Conservation (phyloP, 2,797 vertebrate species). For the Eulemur mongoz region DNA sequence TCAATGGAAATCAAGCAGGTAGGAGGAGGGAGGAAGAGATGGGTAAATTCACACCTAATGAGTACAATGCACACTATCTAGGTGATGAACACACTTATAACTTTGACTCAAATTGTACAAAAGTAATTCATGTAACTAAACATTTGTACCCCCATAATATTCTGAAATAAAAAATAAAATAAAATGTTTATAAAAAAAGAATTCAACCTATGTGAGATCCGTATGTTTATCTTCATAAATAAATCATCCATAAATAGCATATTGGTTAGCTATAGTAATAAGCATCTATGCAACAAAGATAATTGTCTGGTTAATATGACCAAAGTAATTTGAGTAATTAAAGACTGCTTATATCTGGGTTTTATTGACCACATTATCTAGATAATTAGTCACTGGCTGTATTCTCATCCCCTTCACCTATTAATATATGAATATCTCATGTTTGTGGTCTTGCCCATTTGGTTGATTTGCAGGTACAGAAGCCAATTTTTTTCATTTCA, state of each 20-base stretch:
- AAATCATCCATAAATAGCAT: neutral
- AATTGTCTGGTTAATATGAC: neutral
- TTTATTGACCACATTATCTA: neutral
- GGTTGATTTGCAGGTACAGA: neutral
- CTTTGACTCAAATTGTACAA: too few species aligned
- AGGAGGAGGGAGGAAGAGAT: too few species aligned
- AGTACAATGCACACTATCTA: too few species aligned
- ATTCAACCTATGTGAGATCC: neutral
- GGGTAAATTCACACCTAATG: too few species aligned
- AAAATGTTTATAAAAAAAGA: neutral
- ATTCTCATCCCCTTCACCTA: neutral
- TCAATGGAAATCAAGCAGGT: too few species aligned
- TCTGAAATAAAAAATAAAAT: too few species aligned
- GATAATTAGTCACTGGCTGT: neutral
- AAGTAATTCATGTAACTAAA: too few species aligned
- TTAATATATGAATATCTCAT: neutral
- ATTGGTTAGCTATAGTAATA: neutral
- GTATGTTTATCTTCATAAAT: neutral
- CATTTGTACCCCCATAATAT: too few species aligned
- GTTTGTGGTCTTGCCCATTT: neutral
- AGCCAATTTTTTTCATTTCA: slow-evolving; percentile 2
- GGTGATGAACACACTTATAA: too few species aligned
- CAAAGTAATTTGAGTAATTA: slow-evolving; percentile 6
- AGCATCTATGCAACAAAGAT: neutral
- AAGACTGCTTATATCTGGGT: neutral